These are phyloP conservation scores for Chymomyza procnemis DNA, from an alignment of 2,888 invertebrate genomes.

Conservation along the genomic window DNA sequence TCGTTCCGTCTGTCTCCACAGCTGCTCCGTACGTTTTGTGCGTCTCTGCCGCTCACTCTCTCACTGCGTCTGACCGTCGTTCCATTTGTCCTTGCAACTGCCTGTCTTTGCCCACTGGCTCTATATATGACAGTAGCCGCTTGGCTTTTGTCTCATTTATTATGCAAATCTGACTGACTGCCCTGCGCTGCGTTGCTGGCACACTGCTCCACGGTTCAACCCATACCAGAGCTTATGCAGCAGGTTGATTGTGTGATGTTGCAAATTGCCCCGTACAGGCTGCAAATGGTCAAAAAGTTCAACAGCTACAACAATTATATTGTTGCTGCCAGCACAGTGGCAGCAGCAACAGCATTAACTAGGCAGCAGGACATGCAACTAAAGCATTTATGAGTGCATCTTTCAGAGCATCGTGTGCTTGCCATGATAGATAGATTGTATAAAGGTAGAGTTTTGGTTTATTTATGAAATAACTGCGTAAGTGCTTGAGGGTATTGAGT, in stretches of 20 bases:
- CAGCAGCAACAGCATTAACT: slow-evolving; percentile 20
- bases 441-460: neutral
- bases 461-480: neutral
- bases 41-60: no score
- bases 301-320: slow-evolving; percentile 44
- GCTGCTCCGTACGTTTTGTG: no score
- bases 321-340: slow-evolving; percentile 1
- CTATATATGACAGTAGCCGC: slow-evolving; percentile 68
- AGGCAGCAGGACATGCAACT: neutral
- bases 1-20: neutral
- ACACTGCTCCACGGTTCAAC: neutral
- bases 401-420: neutral
- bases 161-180: slow-evolving; percentile 59
- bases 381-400: neutral
- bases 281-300: slow-evolving; percentile 42
- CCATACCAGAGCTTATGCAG: no score
- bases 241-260: slow-evolving; percentile 5
- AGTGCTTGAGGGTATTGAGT: slow-evolving; percentile 7
- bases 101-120: slow-evolving; percentile 34
- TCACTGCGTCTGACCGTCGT: slow-evolving; percentile 1
- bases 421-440: neutral
- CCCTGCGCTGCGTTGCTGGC: neutral
- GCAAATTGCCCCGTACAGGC: slow-evolving; percentile 21
- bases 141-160: slow-evolving; percentile 71
- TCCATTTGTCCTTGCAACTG: neutral